Base-by-base conservation (phyloP, 1,140 invertebrate species). In the Drosophila simulans region DNA sequence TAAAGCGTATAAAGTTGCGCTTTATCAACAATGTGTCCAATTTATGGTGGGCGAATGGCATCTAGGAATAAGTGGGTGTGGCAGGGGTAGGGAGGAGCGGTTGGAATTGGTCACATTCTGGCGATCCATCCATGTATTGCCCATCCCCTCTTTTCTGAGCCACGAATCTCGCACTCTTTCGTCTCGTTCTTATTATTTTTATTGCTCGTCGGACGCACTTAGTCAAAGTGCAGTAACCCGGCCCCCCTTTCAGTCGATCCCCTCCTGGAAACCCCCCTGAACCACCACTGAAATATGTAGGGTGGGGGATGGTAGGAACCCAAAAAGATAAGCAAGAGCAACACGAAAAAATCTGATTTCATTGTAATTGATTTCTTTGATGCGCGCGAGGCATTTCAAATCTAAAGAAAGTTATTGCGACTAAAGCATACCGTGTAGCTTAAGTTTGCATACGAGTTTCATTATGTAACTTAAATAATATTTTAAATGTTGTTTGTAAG, bases 1-100 rank as follows among this genome's bases (percentile, higher is more conserved):
- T 86, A 82, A 86, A 86, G 77, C 82, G 78, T 88, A 86, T 86
- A 86, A 86, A 86, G 82, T 86, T 86, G 83, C 82, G 79, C 79
- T 88, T 86, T 86, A 86, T 86, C 82, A 88, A 86, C 82, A 86
- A 88, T 86, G 82, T 86, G 82, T 88, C 82, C 83, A 86, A 86
- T 86, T 86, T 86, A 86, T 86, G 78, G 69, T 72, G 64, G 51
- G 75, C 63, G 52, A 76, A 52, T 52, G 54, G 48, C 64, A 66
- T 63, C 17, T 48, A 22, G 22, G 42, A 11, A 4, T 25, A 49
- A 31, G 46, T 27, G 25, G 11, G 37, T 4, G 37, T 39, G 37
- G 37, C 11, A 13, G 13, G 13, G 37, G 35, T 2, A 7, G 45
- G 11, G 31, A n/a, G 22, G 43, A 8, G 7, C n/a, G 25, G 34